Percentiles rank a stretch among this genome's conserved stretches.
Evolutionary conservation across 2,888 invertebrate species (phyloP).

Genomic region (Biston stratarius): DNA sequence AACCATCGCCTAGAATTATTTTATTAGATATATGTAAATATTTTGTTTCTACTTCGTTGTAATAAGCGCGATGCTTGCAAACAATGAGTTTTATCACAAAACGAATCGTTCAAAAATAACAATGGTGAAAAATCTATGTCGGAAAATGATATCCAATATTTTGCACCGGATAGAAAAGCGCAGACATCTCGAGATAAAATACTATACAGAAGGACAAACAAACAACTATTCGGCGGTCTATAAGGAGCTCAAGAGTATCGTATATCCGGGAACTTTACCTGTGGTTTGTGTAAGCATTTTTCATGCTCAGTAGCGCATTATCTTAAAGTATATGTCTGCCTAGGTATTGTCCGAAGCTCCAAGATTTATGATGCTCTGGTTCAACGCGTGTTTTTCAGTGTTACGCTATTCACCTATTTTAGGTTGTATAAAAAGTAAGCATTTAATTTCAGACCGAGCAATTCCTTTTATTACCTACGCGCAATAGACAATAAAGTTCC

Average conservation of each 20-base stretch:
- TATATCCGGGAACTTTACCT: slow-evolving; percentile 46
- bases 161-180: slow-evolving; percentile 18
- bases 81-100: no score
- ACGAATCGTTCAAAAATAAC: neutral
- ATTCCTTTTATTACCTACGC: no score
- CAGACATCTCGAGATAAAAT: slow-evolving; percentile 19
- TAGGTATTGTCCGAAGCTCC: slow-evolving; percentile 21
- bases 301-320: slow-evolving; percentile 45
- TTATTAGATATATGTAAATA: no score
- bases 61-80: neutral
- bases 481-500: no score
- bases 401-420: neutral
- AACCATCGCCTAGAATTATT: no score
- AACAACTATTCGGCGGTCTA: slow-evolving; percentile 37
- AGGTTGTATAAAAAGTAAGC: no score
- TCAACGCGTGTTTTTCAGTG: neutral
- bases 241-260: slow-evolving; percentile 37
- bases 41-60: neutral
- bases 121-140: neutral
- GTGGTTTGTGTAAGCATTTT: slow-evolving; percentile 52
- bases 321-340: slow-evolving; percentile 31
- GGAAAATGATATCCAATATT: slow-evolving; percentile 14
- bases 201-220: slow-evolving; percentile 39
- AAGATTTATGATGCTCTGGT: slow-evolving; percentile 11
- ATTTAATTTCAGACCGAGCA: no score